Base-by-base conservation (phyloP, 2,113 vertebrate genomes). In the Psittacus erithacus region DNA sequence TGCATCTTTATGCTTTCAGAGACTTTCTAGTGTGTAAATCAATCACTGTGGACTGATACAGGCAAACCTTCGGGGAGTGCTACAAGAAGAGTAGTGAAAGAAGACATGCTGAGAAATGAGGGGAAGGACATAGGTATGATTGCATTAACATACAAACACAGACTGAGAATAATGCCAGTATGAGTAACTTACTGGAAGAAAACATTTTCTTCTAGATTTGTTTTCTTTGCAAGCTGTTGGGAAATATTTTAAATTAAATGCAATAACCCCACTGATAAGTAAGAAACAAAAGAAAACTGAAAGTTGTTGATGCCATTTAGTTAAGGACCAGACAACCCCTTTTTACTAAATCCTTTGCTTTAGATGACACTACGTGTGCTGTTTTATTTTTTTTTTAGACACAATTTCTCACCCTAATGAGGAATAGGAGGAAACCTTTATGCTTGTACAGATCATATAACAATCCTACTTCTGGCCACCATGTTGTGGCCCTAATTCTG, bases 11-110 rank as follows among this genome's bases (percentile, higher is more conserved):
- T 96, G 88, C 78, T 96, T 95, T 76, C 88, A 47, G 90, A 95
- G 71, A 84, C 93, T 96, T 97, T 95, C 89, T 95, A 90, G 94
- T 95, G 97, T 97, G 96, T 96, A 97, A 97, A 97, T 97, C 97
- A 97, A 91, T 83, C 95, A 95, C 91, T 93, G 87, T 62, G 64
- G 82, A 93, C 88, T 86, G 88, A 93, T 91, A 84, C 43, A 87
- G 69, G 57, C 82, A 97, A 91, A 88, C 17, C 91, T 92, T 96
- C 82, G 57, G 65, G 74, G 97, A 97, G 14, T 60, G 67, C 62
- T 91, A 76, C 38, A 47, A 78, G 82, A 87, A 41, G 46, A 79
- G 47, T 47, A 82, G 79, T 87, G 79, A 86, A 93, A 52, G 79
- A 96, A 78, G n/a, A 44, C 49, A 76, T 70, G 50, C 39, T 73